phyloP scores from a whole-genome alignment of 1,140 invertebrate genomes.

The Marisa cornuarietis region DNA sequence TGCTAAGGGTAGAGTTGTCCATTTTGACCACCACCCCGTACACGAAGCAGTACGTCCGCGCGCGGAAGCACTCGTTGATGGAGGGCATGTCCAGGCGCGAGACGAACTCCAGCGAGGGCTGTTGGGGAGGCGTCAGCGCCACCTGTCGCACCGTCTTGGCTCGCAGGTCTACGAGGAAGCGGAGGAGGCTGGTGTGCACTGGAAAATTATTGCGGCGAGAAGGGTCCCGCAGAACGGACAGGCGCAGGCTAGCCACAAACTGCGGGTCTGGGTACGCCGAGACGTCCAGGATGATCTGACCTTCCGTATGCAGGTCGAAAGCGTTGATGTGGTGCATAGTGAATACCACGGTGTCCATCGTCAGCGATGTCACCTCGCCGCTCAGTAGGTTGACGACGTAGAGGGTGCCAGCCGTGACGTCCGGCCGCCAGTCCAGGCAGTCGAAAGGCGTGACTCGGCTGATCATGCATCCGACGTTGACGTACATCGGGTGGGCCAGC shows the following conservation, averaged over 20 bases:
- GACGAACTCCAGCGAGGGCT: constrained; percentile 18
- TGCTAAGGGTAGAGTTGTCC: constrained; percentile 43
- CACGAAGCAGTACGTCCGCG: constrained; percentile 50
- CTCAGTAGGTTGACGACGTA: constrained; percentile 48
- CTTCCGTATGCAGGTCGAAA: constrained; percentile 40
- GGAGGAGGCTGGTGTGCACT: constrained; percentile 34
- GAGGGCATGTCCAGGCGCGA: constrained; percentile 54
- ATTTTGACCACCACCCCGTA: constrained; percentile 56
- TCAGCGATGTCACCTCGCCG: constrained; percentile 37
- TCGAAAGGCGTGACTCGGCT: constrained; percentile 33
- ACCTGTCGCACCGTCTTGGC: constrained; percentile 18
- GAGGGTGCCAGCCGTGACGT: constrained; percentile 32
- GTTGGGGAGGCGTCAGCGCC: neutral
- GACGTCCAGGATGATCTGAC: constrained; percentile 49
- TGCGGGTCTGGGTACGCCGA: constrained; percentile 45
- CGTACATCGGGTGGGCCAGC: constrained; percentile 51
- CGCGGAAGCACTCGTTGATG: constrained; percentile 56
- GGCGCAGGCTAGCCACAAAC: constrained; percentile 42
- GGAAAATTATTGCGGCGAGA: constrained; percentile 36
- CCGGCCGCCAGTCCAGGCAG: constrained; percentile 46
- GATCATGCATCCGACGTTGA: constrained; percentile 47
- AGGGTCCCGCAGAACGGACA: constrained; percentile 38
- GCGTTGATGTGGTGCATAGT: constrained; percentile 60
- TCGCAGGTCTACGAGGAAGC: constrained; percentile 45
- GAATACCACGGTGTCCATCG: constrained; percentile 44